Base-by-base conservation (phyloP, 2,113 vertebrate species). In the Paradisaea rubra region DNA sequence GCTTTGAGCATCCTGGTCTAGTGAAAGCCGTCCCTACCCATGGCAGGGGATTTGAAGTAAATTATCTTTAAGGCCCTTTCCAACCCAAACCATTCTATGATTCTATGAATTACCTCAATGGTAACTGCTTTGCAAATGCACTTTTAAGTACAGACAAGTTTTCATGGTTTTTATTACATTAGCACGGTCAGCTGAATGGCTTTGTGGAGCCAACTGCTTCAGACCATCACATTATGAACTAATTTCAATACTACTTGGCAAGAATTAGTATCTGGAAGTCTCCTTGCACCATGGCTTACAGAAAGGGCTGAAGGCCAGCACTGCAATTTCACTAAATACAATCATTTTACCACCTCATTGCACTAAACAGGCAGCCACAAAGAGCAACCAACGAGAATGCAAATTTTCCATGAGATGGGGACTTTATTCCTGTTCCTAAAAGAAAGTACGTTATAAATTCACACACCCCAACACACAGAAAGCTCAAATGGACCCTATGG, bases 181-280 rank as follows among this genome's bases (percentile, higher is more conserved):
- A 91, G 45, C 61, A 35, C 1, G 4, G 60, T 72, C 70, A 85
- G 54, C 18, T 3, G 8, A 92, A 92, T 52, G 68, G 59, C 11
- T 87, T 85, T 84, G 50, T n/a, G n/a, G 45, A 87, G 30, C 33
- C 71, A 87, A 52, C 10, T 77, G 63, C 42, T 89, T 92, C 72
- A 76, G 39, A 91, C 17, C 3, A 4, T 63, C 76, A 68, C 59
- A 87, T 85, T 85, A 89, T 54, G 30, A 89, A 88, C 10, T 53
- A 70, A 89, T 83, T 87, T 92, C 71, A 82, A 89, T 91, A 52
- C 63, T 59, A 14, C 27, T 76, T 91, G 91, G 89, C 86, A 91
- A 85, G 78, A 83, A 88, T 30, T 24, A 70, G 25, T 65, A 69
- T 65, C 20, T 85, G 78, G 61, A 93, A 92, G 37, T 69, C 57